Percentiles rank a stretch among this genome's conserved stretches.
These are phyloP conservation scores for Schlechtendalia chinensis DNA, from an alignment of 1,140 invertebrate species.

Conservation along the genomic window DNA sequence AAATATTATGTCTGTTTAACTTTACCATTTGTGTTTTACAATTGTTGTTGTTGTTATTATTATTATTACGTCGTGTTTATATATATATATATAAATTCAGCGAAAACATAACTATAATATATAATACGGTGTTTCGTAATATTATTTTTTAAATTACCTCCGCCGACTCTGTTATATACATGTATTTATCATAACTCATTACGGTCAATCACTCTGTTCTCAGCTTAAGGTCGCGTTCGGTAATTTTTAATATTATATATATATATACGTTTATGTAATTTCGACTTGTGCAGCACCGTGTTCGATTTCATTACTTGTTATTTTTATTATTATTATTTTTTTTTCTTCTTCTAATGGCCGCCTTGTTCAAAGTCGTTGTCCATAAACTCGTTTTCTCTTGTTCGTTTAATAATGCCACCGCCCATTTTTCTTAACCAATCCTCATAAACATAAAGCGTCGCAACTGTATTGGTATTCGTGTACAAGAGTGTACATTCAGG, in stretches of 20 bases:
- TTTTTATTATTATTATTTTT: background rate
- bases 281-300: background rate
- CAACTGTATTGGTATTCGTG: background rate
- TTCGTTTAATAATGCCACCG: slow-evolving; percentile 23
- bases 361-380: slow-evolving; percentile 34
- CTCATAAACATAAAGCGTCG: slow-evolving; percentile 7
- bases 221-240: background rate
- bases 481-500: background rate
- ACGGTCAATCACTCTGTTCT: slow-evolving; percentile 12
- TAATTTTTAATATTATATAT: slow-evolving; percentile 24
- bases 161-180: background rate
- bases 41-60: background rate
- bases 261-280: background rate
- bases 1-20: background rate
- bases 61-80: background rate
- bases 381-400: slow-evolving; percentile 44
- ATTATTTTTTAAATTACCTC: slow-evolving; percentile 26
- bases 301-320: slow-evolving; percentile 34
- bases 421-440: slow-evolving; percentile 38
- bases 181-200: background rate
- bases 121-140: background rate
- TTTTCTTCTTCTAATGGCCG: slow-evolving; percentile 28
- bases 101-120: background rate
- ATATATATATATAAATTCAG: background rate
- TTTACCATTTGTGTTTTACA: background rate